Evolutionary conservation across 2,113 vertebrate genomes (phyloP).

Genomic region (Probosciger aterrimus): DNA sequence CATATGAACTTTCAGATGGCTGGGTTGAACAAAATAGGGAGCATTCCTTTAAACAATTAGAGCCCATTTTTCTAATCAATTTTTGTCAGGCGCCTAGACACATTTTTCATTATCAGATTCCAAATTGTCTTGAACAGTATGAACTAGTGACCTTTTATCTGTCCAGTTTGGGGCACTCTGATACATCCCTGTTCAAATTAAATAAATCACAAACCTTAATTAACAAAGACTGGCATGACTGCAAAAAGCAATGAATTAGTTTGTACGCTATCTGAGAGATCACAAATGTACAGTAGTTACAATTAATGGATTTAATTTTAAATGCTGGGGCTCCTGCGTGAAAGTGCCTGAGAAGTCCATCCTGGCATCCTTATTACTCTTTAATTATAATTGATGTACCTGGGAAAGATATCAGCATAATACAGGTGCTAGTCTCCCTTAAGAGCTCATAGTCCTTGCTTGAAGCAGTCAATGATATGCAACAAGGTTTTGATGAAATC

Average conservation of each 20-base stretch:
- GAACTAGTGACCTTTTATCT: slow-evolving; percentile 42
- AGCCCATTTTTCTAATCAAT: neutral
- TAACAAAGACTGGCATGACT: slow-evolving; percentile 42
- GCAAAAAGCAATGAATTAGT: slow-evolving; percentile 63
- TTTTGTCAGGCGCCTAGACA: neutral
- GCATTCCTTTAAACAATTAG: slow-evolving; percentile 23
- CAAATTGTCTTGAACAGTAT: neutral
- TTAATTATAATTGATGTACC: slow-evolving; percentile 75
- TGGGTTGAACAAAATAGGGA: neutral
- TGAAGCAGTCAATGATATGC: slow-evolving; percentile 1
- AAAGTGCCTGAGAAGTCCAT: slow-evolving; percentile 60
- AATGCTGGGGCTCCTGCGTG: slow-evolving; percentile 25
- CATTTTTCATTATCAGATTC: slow-evolving; percentile 21
- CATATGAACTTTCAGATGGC: neutral
- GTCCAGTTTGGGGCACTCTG: slow-evolving; percentile 22
- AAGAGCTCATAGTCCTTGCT: neutral
- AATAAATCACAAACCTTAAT: slow-evolving; percentile 68
- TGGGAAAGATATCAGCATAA: slow-evolving; percentile 61
- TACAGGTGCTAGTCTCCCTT: slow-evolving; percentile 16
- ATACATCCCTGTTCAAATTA: neutral
- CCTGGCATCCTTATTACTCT: slow-evolving; percentile 62
- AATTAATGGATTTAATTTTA: slow-evolving; percentile 72
- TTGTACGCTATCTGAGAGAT: slow-evolving; percentile 50
- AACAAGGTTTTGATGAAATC: slow-evolving; percentile 69
- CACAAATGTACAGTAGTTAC: slow-evolving; percentile 57